These are phyloP conservation scores for Papilio elwesi DNA, from an alignment of 2,888 invertebrate species.

Conservation along the genomic window DNA sequence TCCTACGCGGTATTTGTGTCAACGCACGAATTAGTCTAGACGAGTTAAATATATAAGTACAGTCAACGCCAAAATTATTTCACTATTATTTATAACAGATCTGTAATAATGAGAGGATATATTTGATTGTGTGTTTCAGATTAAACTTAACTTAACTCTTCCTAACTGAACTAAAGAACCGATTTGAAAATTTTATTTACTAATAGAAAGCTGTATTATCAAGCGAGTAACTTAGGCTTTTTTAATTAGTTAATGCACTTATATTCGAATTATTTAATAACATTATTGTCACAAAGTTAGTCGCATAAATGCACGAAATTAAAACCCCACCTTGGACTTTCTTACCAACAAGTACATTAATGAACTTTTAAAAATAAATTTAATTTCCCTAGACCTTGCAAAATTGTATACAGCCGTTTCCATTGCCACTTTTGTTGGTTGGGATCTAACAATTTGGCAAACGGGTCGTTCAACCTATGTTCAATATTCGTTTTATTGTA, in stretches of 20 bases:
- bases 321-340: background rate
- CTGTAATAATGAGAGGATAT: too few relatives aligned
- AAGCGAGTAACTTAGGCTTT: too few relatives aligned
- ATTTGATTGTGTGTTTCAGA: too few relatives aligned
- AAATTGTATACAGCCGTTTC: conserved; percentile 22
- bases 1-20: conserved; percentile 53
- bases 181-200: too few relatives aligned
- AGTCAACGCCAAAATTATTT: conserved; percentile 32
- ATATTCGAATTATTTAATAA: background rate
- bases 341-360: background rate
- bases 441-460: conserved; percentile 5
- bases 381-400: background rate
- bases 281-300: too few relatives aligned
- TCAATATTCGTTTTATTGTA: conserved; percentile 43
- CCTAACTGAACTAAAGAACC: too few relatives aligned
- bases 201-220: too few relatives aligned
- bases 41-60: conserved; percentile 58
- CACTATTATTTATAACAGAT: too few relatives aligned
- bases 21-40: conserved; percentile 59
- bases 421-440: conserved; percentile 23
- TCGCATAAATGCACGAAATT: too few relatives aligned
- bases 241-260: too few relatives aligned
- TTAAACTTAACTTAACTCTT: too few relatives aligned
- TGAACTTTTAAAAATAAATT: background rate
- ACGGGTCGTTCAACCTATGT: conserved; percentile 43